phyloP scores from a whole-genome alignment of 2,888 invertebrate genomes.

The Phaonia tiefii region DNA sequence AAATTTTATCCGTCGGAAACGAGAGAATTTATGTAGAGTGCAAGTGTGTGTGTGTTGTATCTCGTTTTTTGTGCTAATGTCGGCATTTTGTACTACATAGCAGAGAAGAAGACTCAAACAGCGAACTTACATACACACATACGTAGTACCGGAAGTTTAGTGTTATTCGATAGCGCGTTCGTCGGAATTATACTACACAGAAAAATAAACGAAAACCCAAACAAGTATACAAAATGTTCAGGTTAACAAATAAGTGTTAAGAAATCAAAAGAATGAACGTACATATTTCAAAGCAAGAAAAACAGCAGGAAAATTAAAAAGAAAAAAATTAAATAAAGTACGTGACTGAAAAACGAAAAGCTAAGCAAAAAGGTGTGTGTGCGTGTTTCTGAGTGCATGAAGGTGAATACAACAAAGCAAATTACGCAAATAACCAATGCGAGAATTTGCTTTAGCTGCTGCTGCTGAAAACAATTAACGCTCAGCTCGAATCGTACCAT shows the following conservation, averaged over 20 bases:
- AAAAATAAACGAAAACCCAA: constrained; percentile 19
- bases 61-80: constrained; percentile 27
- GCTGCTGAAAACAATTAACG: constrained; percentile 15
- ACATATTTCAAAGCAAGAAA: constrained; percentile 13
- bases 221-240: not conserved
- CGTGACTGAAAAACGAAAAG: constrained; percentile 47
- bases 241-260: constrained; percentile 10
- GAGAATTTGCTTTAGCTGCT: not conserved
- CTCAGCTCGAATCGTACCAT: not conserved
- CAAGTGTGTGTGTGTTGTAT: constrained; percentile 4
- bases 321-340: constrained; percentile 17
- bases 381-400: constrained; percentile 3
- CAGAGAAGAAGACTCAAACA: constrained; percentile 20
- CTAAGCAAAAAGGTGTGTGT: constrained; percentile 20
- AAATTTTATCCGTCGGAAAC: not conserved
- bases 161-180: constrained; percentile 52
- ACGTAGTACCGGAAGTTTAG: constrained; percentile 51
- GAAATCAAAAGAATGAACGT: constrained; percentile 25
- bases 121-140: constrained; percentile 13
- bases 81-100: constrained; percentile 43
- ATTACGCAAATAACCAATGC: constrained; percentile 17
- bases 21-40: not conserved
- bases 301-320: not conserved
- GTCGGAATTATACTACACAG: constrained; percentile 23
- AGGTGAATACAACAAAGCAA: constrained; percentile 30